These are phyloP conservation scores for Mya arenaria DNA, from an alignment of 1,140 invertebrate species.

Conservation along the genomic window DNA sequence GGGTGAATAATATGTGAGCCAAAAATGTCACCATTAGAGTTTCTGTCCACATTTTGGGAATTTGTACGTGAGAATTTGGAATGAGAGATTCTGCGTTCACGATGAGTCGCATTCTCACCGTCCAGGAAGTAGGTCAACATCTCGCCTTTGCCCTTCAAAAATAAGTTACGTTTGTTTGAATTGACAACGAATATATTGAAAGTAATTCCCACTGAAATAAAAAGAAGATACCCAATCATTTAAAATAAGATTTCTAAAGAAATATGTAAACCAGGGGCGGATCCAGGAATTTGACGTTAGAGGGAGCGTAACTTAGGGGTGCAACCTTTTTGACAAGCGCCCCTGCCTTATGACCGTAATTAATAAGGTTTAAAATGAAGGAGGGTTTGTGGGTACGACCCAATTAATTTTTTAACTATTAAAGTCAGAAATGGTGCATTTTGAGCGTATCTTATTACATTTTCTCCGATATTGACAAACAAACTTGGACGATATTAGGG, in stretches of 20 bases:
- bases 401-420: background rate
- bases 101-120: slow-evolving; percentile 64
- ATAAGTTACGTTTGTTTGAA: no score
- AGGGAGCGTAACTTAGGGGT: background rate
- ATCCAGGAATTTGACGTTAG: no score
- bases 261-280: background rate
- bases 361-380: no score
- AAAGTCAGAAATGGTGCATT: background rate
- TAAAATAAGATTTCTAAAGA: background rate
- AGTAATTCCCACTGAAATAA: slow-evolving; percentile 17
- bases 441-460: background rate
- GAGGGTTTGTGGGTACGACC: no score
- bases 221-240: background rate
- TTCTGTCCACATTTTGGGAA: background rate
- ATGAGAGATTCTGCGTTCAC: slow-evolving; percentile 61
- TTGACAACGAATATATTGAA: no score
- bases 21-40: slow-evolving; percentile 16
- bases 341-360: no score
- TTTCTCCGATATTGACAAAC: background rate
- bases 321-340: background rate
- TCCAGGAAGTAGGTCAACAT: slow-evolving; percentile 74
- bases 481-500: background rate
- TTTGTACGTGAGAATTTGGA: slow-evolving; percentile 19
- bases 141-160: slow-evolving; percentile 77
- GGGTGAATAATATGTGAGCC: slow-evolving; percentile 10